Base-by-base conservation (phyloP, 2,797 vertebrate genomes). In the Cirrhinus molitorella region DNA sequence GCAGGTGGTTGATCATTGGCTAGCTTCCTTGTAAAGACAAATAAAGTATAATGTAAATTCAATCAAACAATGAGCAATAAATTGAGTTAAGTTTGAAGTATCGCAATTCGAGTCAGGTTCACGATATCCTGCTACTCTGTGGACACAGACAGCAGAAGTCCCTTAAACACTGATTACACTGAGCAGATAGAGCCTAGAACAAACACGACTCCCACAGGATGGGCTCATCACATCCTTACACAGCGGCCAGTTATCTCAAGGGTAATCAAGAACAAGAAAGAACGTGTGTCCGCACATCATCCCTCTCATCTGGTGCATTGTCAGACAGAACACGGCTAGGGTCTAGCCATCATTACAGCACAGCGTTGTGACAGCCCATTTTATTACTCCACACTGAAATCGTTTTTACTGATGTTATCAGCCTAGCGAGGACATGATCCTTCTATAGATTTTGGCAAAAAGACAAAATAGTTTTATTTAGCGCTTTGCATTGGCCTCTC, bases 121-220 rank as follows among this genome's bases (percentile, higher is more conserved):
- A 75, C 9, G 17, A 25, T 67, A 57, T 83, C n/a, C 63, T 67
- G 63, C 71, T 43, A 10, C 34, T 75, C 34, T 83, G 34, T 83
- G 72, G 71, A 83, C 81, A 76, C 21, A 83, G 63, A 75, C 49
- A 67, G 61, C 59, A 57, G 72, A 83, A 83, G 81, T 83, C 63
- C 49, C 51, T 83, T 83, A 83, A 83, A 83, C 72, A 68, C 81
- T 76, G 81, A 83, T 83, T 83, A 83, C 61, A 76, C 49, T 67
- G 72, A 68, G 59, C 80, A 66, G 80, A 82, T 74, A 75, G 47
- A 82, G 72, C 81, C 49, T 65, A 76, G 81, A 83, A 83, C 72
- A 83, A 83, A 83, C 81, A 76, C 3, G 12, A 59, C 71, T 76
- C 81, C 72, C 72, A 57, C 63, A 57, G 72, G 61, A 83, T 75